A percentile compares a stretch with the other conserved stretches of the same genome.
These are phyloP conservation scores for Eudemis profundana DNA, from an alignment of 2,888 invertebrate species.

Conservation along the genomic window DNA sequence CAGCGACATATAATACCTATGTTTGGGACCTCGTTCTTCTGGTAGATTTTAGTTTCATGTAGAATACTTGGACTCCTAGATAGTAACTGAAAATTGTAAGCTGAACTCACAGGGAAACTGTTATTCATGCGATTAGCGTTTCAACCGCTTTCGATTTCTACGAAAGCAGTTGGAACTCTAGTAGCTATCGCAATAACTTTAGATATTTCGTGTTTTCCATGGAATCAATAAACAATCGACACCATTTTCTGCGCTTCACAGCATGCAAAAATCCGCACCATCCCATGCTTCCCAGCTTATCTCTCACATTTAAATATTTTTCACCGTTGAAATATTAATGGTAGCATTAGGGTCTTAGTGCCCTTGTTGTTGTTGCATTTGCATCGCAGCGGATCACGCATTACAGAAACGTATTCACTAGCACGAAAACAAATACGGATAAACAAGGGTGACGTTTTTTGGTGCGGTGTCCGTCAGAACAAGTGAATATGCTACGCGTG, in stretches of 20 bases:
- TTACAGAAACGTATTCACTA: constrained; percentile 75
- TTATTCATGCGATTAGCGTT: too few species aligned
- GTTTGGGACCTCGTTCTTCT: too few species aligned
- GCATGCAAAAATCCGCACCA: constrained; percentile 17
- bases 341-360: constrained; percentile 79
- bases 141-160: too few species aligned
- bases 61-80: too few species aligned
- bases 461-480: neutral
- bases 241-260: neutral
- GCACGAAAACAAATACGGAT: constrained; percentile 83
- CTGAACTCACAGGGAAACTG: too few species aligned
- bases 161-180: too few species aligned
- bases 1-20: too few species aligned
- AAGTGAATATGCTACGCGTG: too few species aligned
- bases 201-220: too few species aligned
- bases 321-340: constrained; percentile 84
- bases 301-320: constrained; percentile 71
- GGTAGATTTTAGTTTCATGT: too few species aligned
- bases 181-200: too few species aligned
- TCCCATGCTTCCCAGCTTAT: constrained; percentile 51
- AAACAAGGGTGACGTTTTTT: constrained; percentile 58
- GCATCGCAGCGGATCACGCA: constrained; percentile 70
- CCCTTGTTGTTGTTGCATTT: constrained; percentile 82
- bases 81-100: too few species aligned
- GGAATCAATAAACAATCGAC: constrained; percentile 24